Conservation (phyloP, 2,797 vertebrate genomes). For the Antennarius maculatus region DNA sequence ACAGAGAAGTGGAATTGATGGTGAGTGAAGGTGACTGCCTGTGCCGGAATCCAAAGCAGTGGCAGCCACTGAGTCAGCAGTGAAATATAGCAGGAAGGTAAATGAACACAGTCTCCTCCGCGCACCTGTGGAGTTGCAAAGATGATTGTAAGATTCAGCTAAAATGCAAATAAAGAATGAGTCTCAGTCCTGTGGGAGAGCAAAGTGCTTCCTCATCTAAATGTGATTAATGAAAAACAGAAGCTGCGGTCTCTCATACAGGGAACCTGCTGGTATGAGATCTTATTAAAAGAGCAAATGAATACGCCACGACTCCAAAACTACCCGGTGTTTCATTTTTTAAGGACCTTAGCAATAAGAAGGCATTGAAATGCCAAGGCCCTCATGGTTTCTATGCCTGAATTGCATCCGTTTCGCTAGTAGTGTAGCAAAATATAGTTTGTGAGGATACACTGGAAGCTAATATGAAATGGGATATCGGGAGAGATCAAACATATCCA, state of each 20-base stretch:
- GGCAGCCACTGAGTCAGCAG: background rate
- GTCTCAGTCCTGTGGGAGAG: conserved; percentile 25
- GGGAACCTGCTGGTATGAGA: conserved; percentile 11
- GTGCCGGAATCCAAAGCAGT: conserved; percentile 4
- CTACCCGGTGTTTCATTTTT: no score
- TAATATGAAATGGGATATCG: background rate
- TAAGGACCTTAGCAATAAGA: background rate
- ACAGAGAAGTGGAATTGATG: conserved; percentile 5
- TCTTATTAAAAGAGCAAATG: background rate
- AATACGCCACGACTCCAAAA: background rate
- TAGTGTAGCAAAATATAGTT: background rate
- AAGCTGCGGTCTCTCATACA: background rate
- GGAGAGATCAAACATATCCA: conserved; percentile 2
- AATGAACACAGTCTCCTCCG: conserved; percentile 33
- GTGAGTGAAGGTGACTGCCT: conserved; percentile 7
- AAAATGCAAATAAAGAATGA: conserved; percentile 24
- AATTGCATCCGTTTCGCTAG: background rate
- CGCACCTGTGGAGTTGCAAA: conserved; percentile 30
- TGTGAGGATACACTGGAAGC: background rate
- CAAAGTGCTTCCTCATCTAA: conserved; percentile 38
- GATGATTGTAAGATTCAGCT: conserved; percentile 35
- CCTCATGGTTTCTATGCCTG: background rate
- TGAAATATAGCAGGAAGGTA: conserved; percentile 27
- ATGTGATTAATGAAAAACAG: conserved; percentile 38
- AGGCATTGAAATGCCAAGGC: background rate